A percentile compares a stretch with the other conserved stretches of the same genome.
Conservation (phyloP, 2,888 invertebrate genomes). For the Melolontha melolontha region DNA sequence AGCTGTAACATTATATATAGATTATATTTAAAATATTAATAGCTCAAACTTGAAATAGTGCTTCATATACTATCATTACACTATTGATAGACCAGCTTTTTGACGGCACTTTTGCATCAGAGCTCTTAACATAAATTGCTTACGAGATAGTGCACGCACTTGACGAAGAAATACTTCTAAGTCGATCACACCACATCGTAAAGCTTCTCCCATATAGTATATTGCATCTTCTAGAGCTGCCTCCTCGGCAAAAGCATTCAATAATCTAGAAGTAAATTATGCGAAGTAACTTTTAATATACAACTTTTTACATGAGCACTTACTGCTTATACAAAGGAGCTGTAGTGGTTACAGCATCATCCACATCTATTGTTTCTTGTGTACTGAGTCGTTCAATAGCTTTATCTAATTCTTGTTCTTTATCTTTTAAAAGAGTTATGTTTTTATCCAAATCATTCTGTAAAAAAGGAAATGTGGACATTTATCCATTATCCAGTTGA, state of each 20-base stretch:
- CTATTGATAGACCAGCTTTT: slow-evolving; percentile 83
- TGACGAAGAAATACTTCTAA: slow-evolving; percentile 96
- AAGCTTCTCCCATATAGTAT: slow-evolving; percentile 96
- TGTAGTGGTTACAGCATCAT: slow-evolving; percentile 96
- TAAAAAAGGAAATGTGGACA: slow-evolving; percentile 47
- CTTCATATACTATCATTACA: slow-evolving; percentile 23
- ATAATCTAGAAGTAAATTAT: slow-evolving; percentile 71
- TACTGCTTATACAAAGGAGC: slow-evolving; percentile 96
- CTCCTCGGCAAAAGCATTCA: slow-evolving; percentile 97
- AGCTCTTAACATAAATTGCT: slow-evolving; percentile 95
- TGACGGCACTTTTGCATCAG: slow-evolving; percentile 97
- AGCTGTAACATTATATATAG: slow-evolving; percentile 25
- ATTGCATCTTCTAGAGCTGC: slow-evolving; percentile 98
- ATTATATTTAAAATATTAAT: slow-evolving; percentile 34
- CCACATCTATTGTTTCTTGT: slow-evolving; percentile 88
- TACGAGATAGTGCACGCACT: slow-evolving; percentile 92
- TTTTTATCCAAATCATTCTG: slow-evolving; percentile 86
- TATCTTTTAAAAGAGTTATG: slow-evolving; percentile 84
- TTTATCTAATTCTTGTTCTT: slow-evolving; percentile 86
- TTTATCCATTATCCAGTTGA: too few relatives aligned
- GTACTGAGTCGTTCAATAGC: slow-evolving; percentile 81
- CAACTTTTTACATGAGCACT: slow-evolving; percentile 57
- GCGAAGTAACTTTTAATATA: slow-evolving; percentile 2
- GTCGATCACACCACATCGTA: slow-evolving; percentile 92
- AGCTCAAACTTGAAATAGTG: slow-evolving; percentile 19